Conservation (phyloP, 2,113 vertebrate species). For the Phrynocephalus versicolor region DNA sequence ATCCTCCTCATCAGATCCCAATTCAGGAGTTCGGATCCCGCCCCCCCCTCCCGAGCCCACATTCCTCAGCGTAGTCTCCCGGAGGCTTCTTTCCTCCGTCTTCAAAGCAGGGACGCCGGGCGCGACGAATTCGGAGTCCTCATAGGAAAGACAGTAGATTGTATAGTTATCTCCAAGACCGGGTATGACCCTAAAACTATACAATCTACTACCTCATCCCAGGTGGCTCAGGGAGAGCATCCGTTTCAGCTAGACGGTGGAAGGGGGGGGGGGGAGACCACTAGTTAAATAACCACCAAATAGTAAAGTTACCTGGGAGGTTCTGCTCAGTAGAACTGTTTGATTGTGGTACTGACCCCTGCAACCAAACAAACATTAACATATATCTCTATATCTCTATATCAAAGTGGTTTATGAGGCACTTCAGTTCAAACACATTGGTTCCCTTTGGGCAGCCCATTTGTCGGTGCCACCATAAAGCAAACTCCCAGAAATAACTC, state of each 20-base stretch:
- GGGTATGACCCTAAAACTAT: constrained; percentile 99
- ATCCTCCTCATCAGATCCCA: not conserved
- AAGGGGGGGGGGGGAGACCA: not conserved
- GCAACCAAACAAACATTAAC: no score
- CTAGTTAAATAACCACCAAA: not conserved
- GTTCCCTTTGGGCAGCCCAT: not conserved
- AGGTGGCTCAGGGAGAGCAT: constrained; percentile 73
- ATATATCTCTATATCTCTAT: no score
- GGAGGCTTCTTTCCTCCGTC: not conserved
- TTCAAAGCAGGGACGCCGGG: not conserved
- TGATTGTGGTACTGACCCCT: constrained; percentile 79
- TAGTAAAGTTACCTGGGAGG: constrained; percentile 79
- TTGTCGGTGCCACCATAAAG: not conserved
- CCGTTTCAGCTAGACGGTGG: constrained; percentile 40
- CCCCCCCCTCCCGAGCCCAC: not conserved
- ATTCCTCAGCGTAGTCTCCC: not conserved
- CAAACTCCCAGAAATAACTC: not conserved
- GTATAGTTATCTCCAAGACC: constrained; percentile 99
- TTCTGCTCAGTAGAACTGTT: constrained; percentile 80
- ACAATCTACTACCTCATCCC: constrained; percentile 99
- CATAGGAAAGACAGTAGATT: constrained; percentile 98
- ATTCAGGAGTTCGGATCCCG: not conserved
- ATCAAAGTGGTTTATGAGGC: not conserved
- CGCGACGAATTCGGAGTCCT: constrained; percentile 52
- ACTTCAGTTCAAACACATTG: not conserved